phyloP scores from a whole-genome alignment of 2,113 vertebrate genomes.

The Charina bottae region DNA sequence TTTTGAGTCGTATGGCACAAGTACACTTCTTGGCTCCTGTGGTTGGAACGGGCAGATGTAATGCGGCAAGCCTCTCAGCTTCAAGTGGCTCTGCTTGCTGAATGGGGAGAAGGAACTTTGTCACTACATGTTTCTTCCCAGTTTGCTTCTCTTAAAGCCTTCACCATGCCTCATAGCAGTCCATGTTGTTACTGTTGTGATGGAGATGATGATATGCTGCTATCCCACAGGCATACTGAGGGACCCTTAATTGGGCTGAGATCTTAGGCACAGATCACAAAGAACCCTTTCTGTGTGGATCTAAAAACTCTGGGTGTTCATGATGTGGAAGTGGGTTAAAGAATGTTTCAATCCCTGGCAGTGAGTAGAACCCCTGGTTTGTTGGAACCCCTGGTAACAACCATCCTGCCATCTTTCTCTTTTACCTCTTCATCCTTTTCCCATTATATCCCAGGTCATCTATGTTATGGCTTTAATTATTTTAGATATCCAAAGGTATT shows the following conservation, averaged over 20 bases:
- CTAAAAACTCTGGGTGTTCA: no score
- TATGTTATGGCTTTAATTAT: neutral
- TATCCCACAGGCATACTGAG: neutral
- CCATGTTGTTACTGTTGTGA: neutral
- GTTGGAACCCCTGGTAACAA: neutral
- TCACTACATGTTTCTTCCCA: neutral
- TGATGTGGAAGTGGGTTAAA: no score
- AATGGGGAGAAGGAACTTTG: neutral
- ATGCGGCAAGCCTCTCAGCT: neutral
- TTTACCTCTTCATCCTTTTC: neutral
- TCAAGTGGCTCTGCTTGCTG: neutral
- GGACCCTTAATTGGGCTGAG: neutral
- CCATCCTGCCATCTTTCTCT: neutral
- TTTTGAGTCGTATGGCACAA: neutral
- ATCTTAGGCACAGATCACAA: neutral
- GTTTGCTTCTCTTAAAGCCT: neutral
- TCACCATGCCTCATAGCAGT: neutral
- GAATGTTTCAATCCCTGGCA: no score
- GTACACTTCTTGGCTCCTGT: neutral
- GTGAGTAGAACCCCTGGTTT: no score
- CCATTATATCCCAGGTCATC: neutral
- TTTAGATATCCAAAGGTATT: neutral
- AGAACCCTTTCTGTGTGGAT: neutral
- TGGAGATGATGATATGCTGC: neutral
- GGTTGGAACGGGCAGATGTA: neutral